Base-by-base conservation (phyloP, 2,797 vertebrate species). In the Mastacembelus armatus region DNA sequence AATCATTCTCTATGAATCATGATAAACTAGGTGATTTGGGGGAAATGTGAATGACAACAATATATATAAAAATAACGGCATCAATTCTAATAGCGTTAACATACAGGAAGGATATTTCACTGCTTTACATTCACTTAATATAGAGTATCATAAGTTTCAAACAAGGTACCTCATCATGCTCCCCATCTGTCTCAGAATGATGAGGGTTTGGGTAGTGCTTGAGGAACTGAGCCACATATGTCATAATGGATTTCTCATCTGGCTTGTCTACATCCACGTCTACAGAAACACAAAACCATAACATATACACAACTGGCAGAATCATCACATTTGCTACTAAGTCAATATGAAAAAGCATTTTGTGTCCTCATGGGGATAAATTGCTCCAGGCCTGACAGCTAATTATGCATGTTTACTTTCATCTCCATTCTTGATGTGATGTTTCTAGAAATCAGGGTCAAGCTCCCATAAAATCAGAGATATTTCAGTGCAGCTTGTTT, bases 201-300 rank as follows among this genome's bases (percentile, higher is more conserved):
- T 95, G 94, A 44, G 92, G 91, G 78, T 98, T 95, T 0, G 98
- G 98, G 80, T 96, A 98, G 44, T 96, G 96, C 80, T 97, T 99
- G 80, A 99, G 93, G 87, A 99, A 99, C 91, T 99, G 98, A 69
- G 98, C 97, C 82, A 99, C 95, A 3, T 99, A 99, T 1, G 97
- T 99, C 97, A 99, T 99, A 80, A 99, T 95, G 60, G 98, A 99
- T 83, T 99, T 99, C 89, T 99, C 98, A 77, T 99, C 98, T 14
- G 98, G 98, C 47, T 99, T 99, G 84, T 98, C 97, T 42, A 99
- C 97, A 67, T 99, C 97, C 71, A 99, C 97, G 90, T 99, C 98
- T 99, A 84, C 16, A 85, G 55, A n/a, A n/a, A n/a, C 84, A 71
- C 49, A 4, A 82, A 58, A 85, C 7, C 57, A 18, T 2, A 54